Evolutionary conservation across 2,797 vertebrate genomes (phyloP), one percentile per base, ranked within the genome.

Genomic region (Manis javanica): DNA sequence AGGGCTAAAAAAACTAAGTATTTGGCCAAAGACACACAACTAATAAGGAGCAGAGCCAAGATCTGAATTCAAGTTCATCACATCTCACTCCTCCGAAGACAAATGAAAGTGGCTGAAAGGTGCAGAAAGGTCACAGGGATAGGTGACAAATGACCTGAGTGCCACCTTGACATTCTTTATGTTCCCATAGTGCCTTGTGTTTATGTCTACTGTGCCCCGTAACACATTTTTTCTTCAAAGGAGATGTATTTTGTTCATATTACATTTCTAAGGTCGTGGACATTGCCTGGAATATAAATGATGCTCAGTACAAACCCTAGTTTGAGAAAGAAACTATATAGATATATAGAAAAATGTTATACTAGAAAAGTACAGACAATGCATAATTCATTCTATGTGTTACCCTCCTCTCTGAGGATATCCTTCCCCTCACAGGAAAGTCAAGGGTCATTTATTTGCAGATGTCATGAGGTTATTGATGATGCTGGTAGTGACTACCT

Each of bases 401-500:
- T 23, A 63, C 49, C 19, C 46, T 13, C 37, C 46, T 13, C 6
- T 46, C 46, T 46, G 46, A 46, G 46, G 26, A 63, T 23, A 55
- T 57, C 19, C 15, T 9, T 42, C 46, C 16, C 8, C 42, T 69
- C 53, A n/a, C 18, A 10, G 61, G 66, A 92, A 79, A 34, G 29
- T 59, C 57, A 79, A 51, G 16, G n/a, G 23, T 66, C 53, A 49
- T 37, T 85, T 34, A 57, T 23, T 69, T 24, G 55, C 16, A 46
- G 19, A 13, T 21, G 4, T 15, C 8, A 21, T 11, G 14, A 51
- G 13, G 21, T 10, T 37, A 34, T 26, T 23, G 46, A 5, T 42
- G 16, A 31, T 0, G 7, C 2, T 9, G 29, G n/a, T 3, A 0
- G 12, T 39, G 5, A 55, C 11, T 53, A 4, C 57, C 23, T 42